A percentile compares a stretch with the other conserved stretches of the same genome.
Evolutionary conservation across 2,113 vertebrate species (phyloP).

Genomic region (Myotis yumanensis): DNA sequence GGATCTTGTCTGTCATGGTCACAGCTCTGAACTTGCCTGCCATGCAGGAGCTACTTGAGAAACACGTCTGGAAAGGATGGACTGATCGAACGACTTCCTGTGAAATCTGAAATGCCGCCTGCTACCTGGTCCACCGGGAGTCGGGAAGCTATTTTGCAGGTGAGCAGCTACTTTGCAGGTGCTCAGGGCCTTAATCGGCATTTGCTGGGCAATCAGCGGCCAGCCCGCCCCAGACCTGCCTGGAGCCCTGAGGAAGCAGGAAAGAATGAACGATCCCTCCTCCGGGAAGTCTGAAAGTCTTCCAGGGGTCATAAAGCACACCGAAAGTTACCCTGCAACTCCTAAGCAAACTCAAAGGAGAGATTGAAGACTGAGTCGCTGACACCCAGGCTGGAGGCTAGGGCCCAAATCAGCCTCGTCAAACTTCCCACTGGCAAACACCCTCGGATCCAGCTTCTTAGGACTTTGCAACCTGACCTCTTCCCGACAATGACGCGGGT

Average conservation of each 20-base stretch:
- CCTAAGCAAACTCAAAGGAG: neutral
- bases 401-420: slow-evolving; percentile 40
- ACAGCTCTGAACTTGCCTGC: neutral
- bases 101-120: neutral
- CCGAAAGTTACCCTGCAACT: slow-evolving; percentile 56
- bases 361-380: neutral
- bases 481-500: neutral
- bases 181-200: neutral
- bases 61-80: neutral
- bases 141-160: too few relatives aligned
- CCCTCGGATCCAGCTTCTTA: neutral
- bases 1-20: neutral
- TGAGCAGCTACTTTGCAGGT: neutral
- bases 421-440: neutral
- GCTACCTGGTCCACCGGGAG: neutral
- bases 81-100: neutral
- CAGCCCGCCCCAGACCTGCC: neutral
- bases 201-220: neutral
- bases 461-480: slow-evolving; percentile 37
- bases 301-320: slow-evolving; percentile 26
- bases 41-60: neutral
- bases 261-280: neutral
- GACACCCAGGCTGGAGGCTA: slow-evolving; percentile 41
- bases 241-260: neutral
- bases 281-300: neutral